Evolutionary conservation across 2,888 invertebrate genomes (phyloP).

Genomic region (Panzeria rudis): DNA sequence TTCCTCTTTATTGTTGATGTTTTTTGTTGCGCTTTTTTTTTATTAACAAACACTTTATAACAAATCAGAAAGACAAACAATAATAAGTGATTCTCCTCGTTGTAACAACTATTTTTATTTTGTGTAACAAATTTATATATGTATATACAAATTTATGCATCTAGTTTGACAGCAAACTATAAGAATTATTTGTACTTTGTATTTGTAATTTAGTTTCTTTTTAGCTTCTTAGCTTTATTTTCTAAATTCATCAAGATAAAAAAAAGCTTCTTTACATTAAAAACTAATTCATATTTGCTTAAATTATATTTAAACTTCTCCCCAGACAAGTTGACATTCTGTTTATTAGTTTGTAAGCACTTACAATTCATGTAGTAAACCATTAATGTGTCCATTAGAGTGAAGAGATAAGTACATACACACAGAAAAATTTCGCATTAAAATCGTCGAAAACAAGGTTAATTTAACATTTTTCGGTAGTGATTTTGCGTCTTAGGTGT

Average conservation of each 20-base stretch:
- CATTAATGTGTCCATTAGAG: constrained; percentile 9
- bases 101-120: constrained; percentile 26
- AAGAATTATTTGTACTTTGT: constrained; percentile 14
- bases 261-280: background rate
- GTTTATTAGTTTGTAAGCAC: background rate
- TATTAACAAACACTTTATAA: constrained; percentile 8
- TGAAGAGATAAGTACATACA: no score
- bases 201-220: background rate
- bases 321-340: constrained; percentile 15
- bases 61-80: constrained; percentile 23
- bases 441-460: no score
- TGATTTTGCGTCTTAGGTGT: no score
- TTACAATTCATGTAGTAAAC: background rate
- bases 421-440: no score
- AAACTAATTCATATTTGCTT: background rate
- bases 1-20: constrained; percentile 22
- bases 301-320: background rate
- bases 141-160: constrained; percentile 45
- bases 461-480: no score
- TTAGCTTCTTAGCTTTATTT: background rate
- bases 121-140: constrained; percentile 19
- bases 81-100: constrained; percentile 17
- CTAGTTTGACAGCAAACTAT: constrained; percentile 8
- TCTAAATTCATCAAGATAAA: background rate
- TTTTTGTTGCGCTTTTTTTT: background rate